These are phyloP conservation scores for Sapayoa aenigma DNA, from an alignment of 2,113 vertebrate species.

Conservation along the genomic window DNA sequence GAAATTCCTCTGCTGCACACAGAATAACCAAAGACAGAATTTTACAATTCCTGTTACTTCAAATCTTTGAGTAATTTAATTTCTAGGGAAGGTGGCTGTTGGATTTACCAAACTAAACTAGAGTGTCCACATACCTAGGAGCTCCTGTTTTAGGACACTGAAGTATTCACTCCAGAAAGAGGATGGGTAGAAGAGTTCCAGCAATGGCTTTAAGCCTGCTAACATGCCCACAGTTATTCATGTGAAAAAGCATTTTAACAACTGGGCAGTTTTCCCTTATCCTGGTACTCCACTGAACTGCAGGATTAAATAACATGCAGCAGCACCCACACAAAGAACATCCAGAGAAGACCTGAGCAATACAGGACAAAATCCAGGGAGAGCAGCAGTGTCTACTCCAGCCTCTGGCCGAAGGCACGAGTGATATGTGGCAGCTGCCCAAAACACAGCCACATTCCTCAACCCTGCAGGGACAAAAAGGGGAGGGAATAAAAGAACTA, in stretches of 20 bases:
- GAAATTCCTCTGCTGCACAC: not conserved
- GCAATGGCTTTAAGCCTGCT: not conserved
- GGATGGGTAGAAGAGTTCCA: not conserved
- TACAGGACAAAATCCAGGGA: not conserved
- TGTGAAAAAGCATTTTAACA: not conserved
- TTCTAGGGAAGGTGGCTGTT: not conserved
- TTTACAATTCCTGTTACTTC: not conserved
- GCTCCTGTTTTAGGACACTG: not conserved
- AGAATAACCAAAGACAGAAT: not conserved
- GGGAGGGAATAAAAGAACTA: accelerated
- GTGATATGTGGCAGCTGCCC: not conserved
- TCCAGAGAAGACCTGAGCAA: not conserved
- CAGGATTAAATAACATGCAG: not conserved
- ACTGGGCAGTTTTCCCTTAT: not conserved
- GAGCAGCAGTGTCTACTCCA: not conserved
- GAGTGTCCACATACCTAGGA: not conserved
- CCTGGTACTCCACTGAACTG: not conserved
- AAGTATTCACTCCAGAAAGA: not conserved
- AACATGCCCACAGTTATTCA: not conserved
- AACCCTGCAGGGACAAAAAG: not conserved
- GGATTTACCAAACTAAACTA: not conserved
- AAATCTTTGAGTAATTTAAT: not conserved
- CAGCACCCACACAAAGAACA: not conserved
- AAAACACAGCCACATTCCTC: not conserved
- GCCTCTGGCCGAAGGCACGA: not conserved